phyloP scores from a whole-genome alignment of 2,888 invertebrate species.

The Meteorus cinctellus region DNA sequence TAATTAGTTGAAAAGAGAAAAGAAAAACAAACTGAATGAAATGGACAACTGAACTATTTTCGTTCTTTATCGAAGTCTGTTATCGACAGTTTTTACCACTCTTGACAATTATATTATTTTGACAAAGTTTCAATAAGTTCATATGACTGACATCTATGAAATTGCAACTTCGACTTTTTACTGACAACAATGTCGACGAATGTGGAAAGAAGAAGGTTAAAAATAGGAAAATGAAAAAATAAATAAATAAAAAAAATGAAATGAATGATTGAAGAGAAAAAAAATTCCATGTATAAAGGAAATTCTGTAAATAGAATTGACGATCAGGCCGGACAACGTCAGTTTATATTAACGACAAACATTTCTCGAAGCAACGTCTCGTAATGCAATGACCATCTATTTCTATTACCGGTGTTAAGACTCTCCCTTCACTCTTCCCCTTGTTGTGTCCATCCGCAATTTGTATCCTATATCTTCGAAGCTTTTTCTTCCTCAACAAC shows the following conservation, averaged over 20 bases:
- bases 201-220: background rate
- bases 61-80: background rate
- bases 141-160: background rate
- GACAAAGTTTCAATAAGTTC: slow-evolving; percentile 2
- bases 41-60: background rate
- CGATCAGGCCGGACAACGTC: background rate
- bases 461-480: slow-evolving; percentile 7
- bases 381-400: slow-evolving; percentile 17
- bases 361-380: background rate
- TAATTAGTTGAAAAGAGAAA: no score
- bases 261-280: background rate
- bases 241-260: background rate
- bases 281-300: background rate
- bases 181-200: background rate
- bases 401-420: slow-evolving; percentile 35
- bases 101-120: background rate
- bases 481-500: slow-evolving; percentile 18
- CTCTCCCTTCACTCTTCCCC: background rate
- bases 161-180: background rate
- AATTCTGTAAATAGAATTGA: slow-evolving; percentile 8
- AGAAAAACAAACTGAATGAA: background rate
- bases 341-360: slow-evolving; percentile 10
- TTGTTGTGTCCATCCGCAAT: background rate
- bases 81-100: background rate
- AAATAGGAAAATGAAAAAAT: background rate